Evolutionary conservation across 2,888 invertebrate genomes (phyloP).

Genomic region (Eupithecia subfuscata): DNA sequence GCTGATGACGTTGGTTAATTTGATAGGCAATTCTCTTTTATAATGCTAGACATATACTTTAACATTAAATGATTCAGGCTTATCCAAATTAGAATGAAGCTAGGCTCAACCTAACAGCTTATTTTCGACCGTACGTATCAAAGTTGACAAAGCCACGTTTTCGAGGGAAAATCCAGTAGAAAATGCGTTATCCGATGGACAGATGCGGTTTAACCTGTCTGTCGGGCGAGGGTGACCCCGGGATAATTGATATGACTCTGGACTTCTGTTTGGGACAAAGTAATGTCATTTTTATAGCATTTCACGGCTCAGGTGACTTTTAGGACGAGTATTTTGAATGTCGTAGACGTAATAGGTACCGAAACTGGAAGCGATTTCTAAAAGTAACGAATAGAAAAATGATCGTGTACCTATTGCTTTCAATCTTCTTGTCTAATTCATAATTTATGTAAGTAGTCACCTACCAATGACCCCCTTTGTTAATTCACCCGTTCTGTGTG

Average conservation of each 20-base stretch:
- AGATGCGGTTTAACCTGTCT: neutral
- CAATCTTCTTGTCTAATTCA: too few species aligned
- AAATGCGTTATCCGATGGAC: slow-evolving; percentile 4
- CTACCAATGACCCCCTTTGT: neutral
- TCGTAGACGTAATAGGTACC: too few species aligned
- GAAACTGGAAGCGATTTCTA: too few species aligned
- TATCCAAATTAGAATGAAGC: neutral
- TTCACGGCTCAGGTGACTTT: slow-evolving; percentile 11
- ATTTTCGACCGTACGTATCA: neutral
- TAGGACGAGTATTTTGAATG: too few species aligned
- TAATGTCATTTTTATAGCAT: neutral
- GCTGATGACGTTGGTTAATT: neutral
- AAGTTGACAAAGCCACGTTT: neutral
- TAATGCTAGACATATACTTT: neutral
- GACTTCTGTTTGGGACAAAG: slow-evolving; percentile 24
- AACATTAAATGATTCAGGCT: neutral
- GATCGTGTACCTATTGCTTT: too few species aligned
- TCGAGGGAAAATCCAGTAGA: neutral
- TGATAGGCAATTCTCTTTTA: too few species aligned
- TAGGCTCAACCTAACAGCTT: neutral
- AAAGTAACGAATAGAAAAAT: too few species aligned
- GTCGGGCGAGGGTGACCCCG: neutral
- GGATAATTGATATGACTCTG: slow-evolving; percentile 21
- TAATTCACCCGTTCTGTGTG: neutral
- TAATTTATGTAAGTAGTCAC: neutral